phyloP scores from a whole-genome alignment of 2,797 vertebrate genomes.

The Eutrigla gurnardus region DNA sequence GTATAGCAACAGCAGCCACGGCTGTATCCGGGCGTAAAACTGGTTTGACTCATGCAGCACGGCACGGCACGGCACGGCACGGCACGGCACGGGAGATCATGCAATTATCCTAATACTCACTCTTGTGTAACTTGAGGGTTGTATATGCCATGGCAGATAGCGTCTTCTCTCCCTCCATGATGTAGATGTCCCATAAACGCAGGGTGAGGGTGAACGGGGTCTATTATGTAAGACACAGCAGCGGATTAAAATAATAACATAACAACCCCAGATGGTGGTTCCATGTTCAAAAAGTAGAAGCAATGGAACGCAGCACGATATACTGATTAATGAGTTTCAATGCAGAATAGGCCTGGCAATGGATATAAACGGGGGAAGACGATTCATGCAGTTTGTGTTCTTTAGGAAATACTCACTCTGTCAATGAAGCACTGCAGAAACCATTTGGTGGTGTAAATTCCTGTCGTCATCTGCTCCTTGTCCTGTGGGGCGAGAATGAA shows the following conservation, averaged over 20 bases:
- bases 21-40: slow-evolving; percentile 29
- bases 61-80: slow-evolving; percentile 3
- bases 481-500: slow-evolving; percentile 80
- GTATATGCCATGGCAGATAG: slow-evolving; percentile 89
- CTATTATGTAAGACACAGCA: slow-evolving; percentile 76
- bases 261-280: slow-evolving; percentile 16
- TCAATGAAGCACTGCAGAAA: slow-evolving; percentile 97
- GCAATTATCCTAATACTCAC: slow-evolving; percentile 81
- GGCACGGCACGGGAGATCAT: slow-evolving; percentile 8
- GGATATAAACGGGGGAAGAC: slow-evolving; percentile 21
- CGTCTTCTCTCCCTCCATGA: slow-evolving; percentile 88
- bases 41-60: slow-evolving; percentile 15
- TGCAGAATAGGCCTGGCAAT: not conserved
- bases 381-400: not conserved
- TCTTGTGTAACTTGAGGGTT: slow-evolving; percentile 90
- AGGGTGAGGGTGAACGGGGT: slow-evolving; percentile 90
- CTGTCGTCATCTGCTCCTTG: slow-evolving; percentile 93
- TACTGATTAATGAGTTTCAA: slow-evolving; percentile 5
- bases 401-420: slow-evolving; percentile 84
- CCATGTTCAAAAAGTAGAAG: not conserved
- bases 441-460: slow-evolving; percentile 96
- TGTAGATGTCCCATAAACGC: slow-evolving; percentile 91
- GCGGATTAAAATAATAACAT: slow-evolving; percentile 24
- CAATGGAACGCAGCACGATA: not conserved
- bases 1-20: slow-evolving; percentile 48